Percentiles rank a stretch among this genome's conserved stretches.
These are phyloP conservation scores for Notodonta dromedarius DNA, from an alignment of 2,888 invertebrate genomes.

Conservation along the genomic window DNA sequence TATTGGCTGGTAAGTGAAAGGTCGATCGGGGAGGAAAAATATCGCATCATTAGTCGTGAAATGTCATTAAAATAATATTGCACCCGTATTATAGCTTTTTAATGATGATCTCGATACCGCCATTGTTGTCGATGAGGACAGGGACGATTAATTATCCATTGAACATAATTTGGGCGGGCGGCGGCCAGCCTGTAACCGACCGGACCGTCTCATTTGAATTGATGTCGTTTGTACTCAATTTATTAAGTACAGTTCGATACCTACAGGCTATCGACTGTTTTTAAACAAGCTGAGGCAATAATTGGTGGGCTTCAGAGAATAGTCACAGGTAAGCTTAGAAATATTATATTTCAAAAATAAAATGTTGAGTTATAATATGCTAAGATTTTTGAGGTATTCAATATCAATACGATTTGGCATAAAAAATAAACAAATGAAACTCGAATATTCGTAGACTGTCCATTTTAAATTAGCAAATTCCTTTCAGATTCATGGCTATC, in stretches of 20 bases:
- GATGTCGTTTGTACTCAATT: slow-evolving; percentile 53
- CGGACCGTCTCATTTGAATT: slow-evolving; percentile 59
- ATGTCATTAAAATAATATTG: slow-evolving; percentile 43
- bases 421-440: slow-evolving; percentile 24
- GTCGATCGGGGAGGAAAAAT: slow-evolving; percentile 32
- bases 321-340: too few species aligned
- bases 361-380: too few species aligned
- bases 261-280: neutral
- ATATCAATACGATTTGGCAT: neutral
- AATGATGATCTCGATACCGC: slow-evolving; percentile 66
- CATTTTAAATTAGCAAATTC: slow-evolving; percentile 57
- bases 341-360: too few species aligned
- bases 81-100: slow-evolving; percentile 50
- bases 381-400: too few species aligned
- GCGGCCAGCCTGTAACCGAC: slow-evolving; percentile 61
- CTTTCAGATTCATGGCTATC: slow-evolving; percentile 56
- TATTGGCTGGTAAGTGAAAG: slow-evolving; percentile 32
- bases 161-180: slow-evolving; percentile 82
- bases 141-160: slow-evolving; percentile 80
- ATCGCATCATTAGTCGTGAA: slow-evolving; percentile 35
- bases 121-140: slow-evolving; percentile 77
- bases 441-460: slow-evolving; percentile 31
- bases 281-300: too few species aligned
- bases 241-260: slow-evolving; percentile 14
- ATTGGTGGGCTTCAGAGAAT: too few species aligned